phyloP scores from a whole-genome alignment of 2,888 invertebrate species.

The Agriopis aurantiaria region DNA sequence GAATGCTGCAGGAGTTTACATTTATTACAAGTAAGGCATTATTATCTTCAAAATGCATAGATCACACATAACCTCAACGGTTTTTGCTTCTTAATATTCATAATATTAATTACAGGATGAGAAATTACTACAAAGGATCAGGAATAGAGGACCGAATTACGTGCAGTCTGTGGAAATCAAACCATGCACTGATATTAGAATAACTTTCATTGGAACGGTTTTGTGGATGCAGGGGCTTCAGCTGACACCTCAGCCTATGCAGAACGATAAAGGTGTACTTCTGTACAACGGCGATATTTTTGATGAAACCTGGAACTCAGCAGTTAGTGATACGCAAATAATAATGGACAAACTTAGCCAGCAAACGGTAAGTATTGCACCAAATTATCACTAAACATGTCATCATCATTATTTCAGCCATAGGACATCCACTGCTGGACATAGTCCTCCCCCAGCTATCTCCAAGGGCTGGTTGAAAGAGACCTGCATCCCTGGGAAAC shows the following conservation, averaged over 20 bases:
- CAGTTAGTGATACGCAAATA: slow-evolving; percentile 83
- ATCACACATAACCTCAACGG: neutral
- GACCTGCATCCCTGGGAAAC: too few species aligned
- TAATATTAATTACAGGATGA: slow-evolving; percentile 67
- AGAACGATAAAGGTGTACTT: slow-evolving; percentile 87
- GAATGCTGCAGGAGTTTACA: slow-evolving; percentile 22
- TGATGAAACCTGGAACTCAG: slow-evolving; percentile 70
- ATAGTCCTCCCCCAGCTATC: neutral
- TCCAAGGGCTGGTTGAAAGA: too few species aligned
- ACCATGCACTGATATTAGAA: slow-evolving; percentile 48
- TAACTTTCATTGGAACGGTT: slow-evolving; percentile 86
- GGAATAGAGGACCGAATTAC: slow-evolving; percentile 87
- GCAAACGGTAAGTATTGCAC: slow-evolving; percentile 44
- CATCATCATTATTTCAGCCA: neutral
- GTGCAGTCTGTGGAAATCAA: slow-evolving; percentile 54
- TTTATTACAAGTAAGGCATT: slow-evolving; percentile 7
- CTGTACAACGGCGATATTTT: slow-evolving; percentile 97
- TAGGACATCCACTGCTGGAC: too few species aligned
- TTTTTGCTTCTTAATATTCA: neutral
- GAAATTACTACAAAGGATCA: slow-evolving; percentile 70
- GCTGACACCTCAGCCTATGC: slow-evolving; percentile 89
- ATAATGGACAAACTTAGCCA: slow-evolving; percentile 73
- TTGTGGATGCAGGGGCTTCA: slow-evolving; percentile 94
- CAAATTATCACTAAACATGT: too few species aligned
- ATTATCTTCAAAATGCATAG: too few species aligned